Percentiles rank a stretch among this genome's conserved stretches.
These are phyloP conservation scores for Dasysyrphus tricinctus DNA, from an alignment of 2,888 invertebrate species.

Conservation along the genomic window DNA sequence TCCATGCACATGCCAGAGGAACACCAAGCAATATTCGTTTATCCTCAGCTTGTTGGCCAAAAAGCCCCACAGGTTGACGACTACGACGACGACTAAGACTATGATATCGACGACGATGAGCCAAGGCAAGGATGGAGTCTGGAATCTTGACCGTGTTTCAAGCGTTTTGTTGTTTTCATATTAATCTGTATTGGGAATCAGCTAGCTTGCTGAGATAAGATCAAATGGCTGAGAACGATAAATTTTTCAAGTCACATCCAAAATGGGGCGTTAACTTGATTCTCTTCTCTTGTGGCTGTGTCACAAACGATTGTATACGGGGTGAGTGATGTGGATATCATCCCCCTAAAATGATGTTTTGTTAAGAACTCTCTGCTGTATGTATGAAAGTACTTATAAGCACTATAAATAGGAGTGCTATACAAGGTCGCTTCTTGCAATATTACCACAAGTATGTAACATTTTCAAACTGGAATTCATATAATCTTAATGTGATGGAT, in stretches of 20 bases:
- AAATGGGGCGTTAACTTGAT: constrained; percentile 68
- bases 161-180: constrained; percentile 52
- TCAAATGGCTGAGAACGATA: constrained; percentile 71
- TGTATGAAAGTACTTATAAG: constrained; percentile 26
- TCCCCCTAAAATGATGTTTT: constrained; percentile 60
- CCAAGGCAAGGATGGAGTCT: constrained; percentile 35
- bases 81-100: background rate
- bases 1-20: constrained; percentile 37
- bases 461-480: background rate
- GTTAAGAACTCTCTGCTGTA: constrained; percentile 16
- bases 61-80: constrained; percentile 65
- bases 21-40: constrained; percentile 40
- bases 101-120: constrained; percentile 5
- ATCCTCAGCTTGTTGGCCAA: constrained; percentile 38
- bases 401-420: constrained; percentile 2
- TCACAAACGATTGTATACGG: constrained; percentile 65
- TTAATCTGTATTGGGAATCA: constrained; percentile 55
- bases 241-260: constrained; percentile 68
- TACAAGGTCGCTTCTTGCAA: background rate
- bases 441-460: background rate
- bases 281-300: constrained; percentile 63
- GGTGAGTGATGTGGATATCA: constrained; percentile 74
- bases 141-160: constrained; percentile 54
- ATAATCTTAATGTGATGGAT: background rate
- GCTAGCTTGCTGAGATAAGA: constrained; percentile 62